Conservation (phyloP, 2,797 vertebrate species). For the Taeniopygia guttata region DNA sequence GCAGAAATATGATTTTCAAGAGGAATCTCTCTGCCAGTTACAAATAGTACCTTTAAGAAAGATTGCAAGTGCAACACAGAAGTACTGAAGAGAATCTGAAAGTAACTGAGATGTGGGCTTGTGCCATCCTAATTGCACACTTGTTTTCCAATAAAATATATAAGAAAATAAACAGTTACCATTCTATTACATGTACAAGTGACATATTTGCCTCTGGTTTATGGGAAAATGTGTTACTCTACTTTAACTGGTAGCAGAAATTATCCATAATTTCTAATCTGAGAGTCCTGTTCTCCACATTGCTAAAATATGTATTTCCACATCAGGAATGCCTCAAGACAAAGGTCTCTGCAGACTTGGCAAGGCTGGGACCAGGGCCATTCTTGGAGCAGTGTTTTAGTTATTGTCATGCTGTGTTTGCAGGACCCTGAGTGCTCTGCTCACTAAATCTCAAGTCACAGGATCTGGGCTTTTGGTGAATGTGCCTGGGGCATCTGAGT, state of each 20-base stretch:
- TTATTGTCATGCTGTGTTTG: background rate
- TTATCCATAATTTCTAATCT: background rate
- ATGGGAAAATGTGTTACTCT: background rate
- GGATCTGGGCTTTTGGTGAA: background rate
- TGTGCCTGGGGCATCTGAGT: rapidly evolving
- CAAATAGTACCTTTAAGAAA: background rate
- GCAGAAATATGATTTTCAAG: background rate
- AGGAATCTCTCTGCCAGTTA: background rate
- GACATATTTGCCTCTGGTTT: background rate
- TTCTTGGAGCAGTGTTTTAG: background rate
- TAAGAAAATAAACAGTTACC: background rate
- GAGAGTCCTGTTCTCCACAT: background rate
- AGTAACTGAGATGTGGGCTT: background rate
- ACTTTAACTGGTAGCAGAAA: background rate
- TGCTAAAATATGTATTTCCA: background rate
- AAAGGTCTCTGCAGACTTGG: background rate
- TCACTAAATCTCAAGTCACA: background rate
- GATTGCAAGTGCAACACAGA: background rate
- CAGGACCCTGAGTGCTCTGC: background rate
- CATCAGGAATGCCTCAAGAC: background rate
- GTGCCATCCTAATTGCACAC: background rate
- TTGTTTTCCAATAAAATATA: background rate
- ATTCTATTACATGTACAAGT: background rate
- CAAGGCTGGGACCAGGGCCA: rapidly evolving
- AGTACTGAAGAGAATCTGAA: background rate